These are phyloP conservation scores for Turnix velox DNA, from an alignment of 2,113 vertebrate species.

Conservation along the genomic window DNA sequence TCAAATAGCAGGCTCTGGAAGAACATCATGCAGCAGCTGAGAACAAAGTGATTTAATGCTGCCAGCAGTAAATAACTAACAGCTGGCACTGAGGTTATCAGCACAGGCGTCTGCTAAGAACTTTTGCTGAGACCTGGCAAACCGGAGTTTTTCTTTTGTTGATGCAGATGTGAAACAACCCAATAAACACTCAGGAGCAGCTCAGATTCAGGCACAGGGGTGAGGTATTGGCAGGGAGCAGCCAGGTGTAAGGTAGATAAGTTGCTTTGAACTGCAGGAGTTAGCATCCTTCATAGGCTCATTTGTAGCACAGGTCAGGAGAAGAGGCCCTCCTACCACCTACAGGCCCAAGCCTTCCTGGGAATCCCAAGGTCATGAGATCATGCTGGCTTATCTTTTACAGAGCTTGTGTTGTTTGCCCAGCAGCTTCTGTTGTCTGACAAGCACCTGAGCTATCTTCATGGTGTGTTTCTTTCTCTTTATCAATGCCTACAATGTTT, in stretches of 20 bases:
- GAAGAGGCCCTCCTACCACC: background rate
- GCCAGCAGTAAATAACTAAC: background rate
- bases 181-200: background rate
- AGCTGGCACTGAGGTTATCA: background rate
- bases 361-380: accelerated
- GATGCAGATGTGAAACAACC: background rate
- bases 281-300: background rate
- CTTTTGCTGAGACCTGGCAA: background rate
- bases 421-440: background rate
- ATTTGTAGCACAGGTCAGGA: background rate
- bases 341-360: background rate
- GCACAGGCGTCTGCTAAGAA: background rate
- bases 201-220: background rate
- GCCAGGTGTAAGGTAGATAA: background rate
- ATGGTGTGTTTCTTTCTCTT: background rate
- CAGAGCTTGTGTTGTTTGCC: background rate
- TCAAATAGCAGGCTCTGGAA: background rate
- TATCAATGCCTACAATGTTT: background rate
- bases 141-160: background rate
- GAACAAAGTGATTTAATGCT: background rate
- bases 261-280: background rate
- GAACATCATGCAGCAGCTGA: background rate
- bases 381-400: background rate
- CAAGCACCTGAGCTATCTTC: background rate
- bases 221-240: background rate